Conservation (phyloP, 2,797 vertebrate genomes). For the Hippoglossus hippoglossus region DNA sequence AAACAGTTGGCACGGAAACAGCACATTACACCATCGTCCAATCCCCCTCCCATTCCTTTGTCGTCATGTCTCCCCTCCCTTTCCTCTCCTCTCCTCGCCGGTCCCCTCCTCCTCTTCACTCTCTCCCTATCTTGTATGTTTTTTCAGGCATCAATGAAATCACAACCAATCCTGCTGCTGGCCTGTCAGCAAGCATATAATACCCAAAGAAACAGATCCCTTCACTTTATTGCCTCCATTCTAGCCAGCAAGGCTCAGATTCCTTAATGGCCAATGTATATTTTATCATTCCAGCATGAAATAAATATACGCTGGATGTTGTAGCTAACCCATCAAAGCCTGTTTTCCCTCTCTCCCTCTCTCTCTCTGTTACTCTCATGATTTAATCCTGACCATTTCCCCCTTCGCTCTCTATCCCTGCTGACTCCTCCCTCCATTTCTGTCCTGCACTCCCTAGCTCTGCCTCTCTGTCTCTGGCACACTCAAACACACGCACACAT, state of each 20-base stretch:
- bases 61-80: constrained; percentile 79
- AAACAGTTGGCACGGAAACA: constrained; percentile 89
- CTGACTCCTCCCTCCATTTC: constrained; percentile 82
- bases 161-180: constrained; percentile 73
- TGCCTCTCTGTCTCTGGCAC: constrained; percentile 77
- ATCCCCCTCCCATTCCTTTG: constrained; percentile 81
- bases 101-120: constrained; percentile 51
- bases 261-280: constrained; percentile 42
- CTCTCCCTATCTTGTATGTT: constrained; percentile 73
- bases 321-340: constrained; percentile 50
- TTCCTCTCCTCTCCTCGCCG: constrained; percentile 41
- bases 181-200: constrained; percentile 46
- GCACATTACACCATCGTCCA: constrained; percentile 85
- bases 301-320: constrained; percentile 58
- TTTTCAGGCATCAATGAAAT: constrained; percentile 85
- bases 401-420: constrained; percentile 64
- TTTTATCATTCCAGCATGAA: constrained; percentile 56
- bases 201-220: constrained; percentile 40
- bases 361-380: constrained; percentile 64
- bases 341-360: constrained; percentile 43
- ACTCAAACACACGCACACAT: constrained; percentile 78
- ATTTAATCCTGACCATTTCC: constrained; percentile 80
- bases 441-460: constrained; percentile 75
- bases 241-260: constrained; percentile 18
- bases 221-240: constrained; percentile 27